Percentiles rank a stretch among this genome's conserved stretches.
phyloP scores from a whole-genome alignment of 2,113 vertebrate species.

The Orcinus orca region DNA sequence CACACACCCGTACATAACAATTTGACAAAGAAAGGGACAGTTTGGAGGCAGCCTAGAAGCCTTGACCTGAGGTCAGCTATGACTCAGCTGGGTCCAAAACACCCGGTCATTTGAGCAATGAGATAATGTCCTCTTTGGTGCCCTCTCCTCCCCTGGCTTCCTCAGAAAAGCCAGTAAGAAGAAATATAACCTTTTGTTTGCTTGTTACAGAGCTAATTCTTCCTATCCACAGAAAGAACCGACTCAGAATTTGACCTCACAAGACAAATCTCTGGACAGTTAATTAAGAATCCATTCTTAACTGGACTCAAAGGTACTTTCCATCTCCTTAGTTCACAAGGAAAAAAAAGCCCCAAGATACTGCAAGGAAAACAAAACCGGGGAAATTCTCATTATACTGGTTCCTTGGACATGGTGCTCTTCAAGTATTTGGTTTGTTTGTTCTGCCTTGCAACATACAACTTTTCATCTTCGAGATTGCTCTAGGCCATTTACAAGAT shows the following conservation, averaged over 20 bases:
- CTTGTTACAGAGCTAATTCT: conserved; percentile 7
- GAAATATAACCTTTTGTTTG: neutral
- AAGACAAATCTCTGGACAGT: conserved; percentile 41
- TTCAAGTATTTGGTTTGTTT: conserved; percentile 25
- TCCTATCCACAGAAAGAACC: neutral
- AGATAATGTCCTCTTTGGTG: neutral
- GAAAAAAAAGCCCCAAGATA: neutral
- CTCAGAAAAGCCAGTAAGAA: conserved; percentile 10
- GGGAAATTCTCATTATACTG: conserved; percentile 27
- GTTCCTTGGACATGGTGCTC: neutral
- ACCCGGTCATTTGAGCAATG: neutral
- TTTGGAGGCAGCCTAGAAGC: neutral
- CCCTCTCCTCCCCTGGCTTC: neutral
- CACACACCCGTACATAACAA: neutral
- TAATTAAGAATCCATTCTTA: conserved; percentile 60
- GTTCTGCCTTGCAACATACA: conserved; percentile 20
- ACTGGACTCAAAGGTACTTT: conserved; percentile 35
- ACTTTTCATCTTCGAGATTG: conserved; percentile 30
- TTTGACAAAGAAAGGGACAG: neutral
- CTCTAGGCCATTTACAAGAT: conserved; percentile 42
- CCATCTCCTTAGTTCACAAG: neutral
- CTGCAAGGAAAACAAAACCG: neutral
- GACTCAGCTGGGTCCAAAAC: neutral
- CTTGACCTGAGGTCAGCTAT: neutral
- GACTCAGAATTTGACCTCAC: conserved; percentile 39